Base-by-base conservation (phyloP, 2,113 vertebrate species). In the Forbesichthys papilliferus region DNA sequence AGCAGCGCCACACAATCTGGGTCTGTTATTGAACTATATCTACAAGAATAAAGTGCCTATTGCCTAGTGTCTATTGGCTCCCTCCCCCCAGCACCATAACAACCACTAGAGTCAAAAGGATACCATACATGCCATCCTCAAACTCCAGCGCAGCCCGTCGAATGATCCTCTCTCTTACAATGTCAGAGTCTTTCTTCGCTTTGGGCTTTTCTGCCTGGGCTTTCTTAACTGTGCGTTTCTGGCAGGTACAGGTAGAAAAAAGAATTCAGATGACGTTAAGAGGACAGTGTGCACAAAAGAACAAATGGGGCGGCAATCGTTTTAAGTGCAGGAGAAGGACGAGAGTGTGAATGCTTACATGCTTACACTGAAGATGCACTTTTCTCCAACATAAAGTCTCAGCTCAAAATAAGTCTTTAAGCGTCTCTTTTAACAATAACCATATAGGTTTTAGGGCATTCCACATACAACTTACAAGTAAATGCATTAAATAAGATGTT, bases 101-200 rank as follows among this genome's bases (percentile, higher is more conserved):
- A 42, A 42, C 5, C 36, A 27, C 27, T 27, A 3, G 27, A 27
- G 27, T 49, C 20, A 60, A 68, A 93, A 98, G 95, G 95, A 98
- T 99, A 99, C 97, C 98, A 66, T 97, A 99, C 98, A 99, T 99
- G 81, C 96, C 96, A n/a, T 99, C 95, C 59, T 97, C 91, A 85
- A 99, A 99, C 85, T 99, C 97, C 42, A 99, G 93, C 47, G 97
- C 98, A 1, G 98, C 98, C 27, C 97, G 85, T 52, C 93, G 93
- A 80, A 99, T 98, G 87, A 99, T 99, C 62, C 96, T 90, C 75
- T 99, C 98, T 62, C 96, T 94, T 58, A 96, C 89, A 1, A 96
- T 90, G 61, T 96, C 95, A 0, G 94, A 93, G 42, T 92, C 85
- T 67, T 95, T 95, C 75, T 91, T 94, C 10, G 94, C 90, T 79